Evolutionary conservation across 2,888 invertebrate species (phyloP).

Genomic region (Electrophaes corylata): DNA sequence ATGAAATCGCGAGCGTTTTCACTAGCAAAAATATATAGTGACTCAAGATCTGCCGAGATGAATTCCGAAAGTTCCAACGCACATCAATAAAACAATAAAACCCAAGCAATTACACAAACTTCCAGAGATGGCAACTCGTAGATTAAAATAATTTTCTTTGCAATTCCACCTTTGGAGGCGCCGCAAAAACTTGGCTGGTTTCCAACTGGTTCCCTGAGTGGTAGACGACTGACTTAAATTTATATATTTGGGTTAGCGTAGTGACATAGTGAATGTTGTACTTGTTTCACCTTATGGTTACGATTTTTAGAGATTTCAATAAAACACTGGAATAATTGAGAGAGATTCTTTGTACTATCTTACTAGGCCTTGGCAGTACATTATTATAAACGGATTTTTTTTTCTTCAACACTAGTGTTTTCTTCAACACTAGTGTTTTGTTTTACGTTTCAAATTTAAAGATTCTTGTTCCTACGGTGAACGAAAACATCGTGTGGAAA

Average conservation of each 20-base stretch:
- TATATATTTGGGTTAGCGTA: conserved; percentile 65
- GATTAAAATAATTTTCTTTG: conserved; percentile 66
- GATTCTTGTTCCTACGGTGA: too few species aligned
- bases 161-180: conserved; percentile 54
- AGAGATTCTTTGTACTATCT: too few species aligned
- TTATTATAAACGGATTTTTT: too few species aligned
- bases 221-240: conserved; percentile 56
- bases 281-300: conserved; percentile 35
- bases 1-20: too few species aligned
- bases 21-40: neutral
- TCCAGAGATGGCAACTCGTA: conserved; percentile 44
- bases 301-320: too few species aligned
- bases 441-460: too few species aligned
- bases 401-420: too few species aligned
- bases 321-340: too few species aligned
- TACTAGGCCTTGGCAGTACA: too few species aligned
- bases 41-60: conserved; percentile 3
- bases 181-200: conserved; percentile 60
- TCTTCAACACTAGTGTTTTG: too few species aligned
- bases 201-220: conserved; percentile 67
- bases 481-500: too few species aligned
- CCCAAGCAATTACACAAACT: conserved; percentile 43
- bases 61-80: conserved; percentile 38
- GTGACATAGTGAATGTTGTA: conserved; percentile 54
- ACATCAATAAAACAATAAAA: conserved; percentile 46